Conservation (phyloP, 1,140 invertebrate genomes). For the Eupristina koningsbergeri region DNA sequence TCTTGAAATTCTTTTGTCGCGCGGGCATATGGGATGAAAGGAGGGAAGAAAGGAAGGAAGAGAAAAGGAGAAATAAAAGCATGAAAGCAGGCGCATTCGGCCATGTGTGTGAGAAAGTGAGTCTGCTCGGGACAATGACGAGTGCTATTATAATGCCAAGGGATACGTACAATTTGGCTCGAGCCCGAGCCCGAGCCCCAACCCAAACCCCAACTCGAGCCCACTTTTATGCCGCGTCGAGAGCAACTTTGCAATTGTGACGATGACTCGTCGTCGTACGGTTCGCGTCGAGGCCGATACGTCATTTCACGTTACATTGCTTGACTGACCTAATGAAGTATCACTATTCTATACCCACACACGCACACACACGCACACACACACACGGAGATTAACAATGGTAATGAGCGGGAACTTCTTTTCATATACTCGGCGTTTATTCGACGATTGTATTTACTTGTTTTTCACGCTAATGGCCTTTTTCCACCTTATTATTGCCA, state of each 20-base stretch:
- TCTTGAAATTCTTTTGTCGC: conserved; percentile 41
- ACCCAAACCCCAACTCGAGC: too few relatives aligned
- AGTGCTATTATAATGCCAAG: conserved; percentile 14
- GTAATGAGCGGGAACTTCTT: too few relatives aligned
- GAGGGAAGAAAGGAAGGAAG: background rate
- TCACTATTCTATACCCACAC: background rate
- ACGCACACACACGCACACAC: background rate
- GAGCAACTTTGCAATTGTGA: conserved; percentile 43
- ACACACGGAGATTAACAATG: too few relatives aligned
- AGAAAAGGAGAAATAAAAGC: too few relatives aligned
- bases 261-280: background rate
- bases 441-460: too few relatives aligned
- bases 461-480: background rate
- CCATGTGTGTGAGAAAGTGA: background rate
- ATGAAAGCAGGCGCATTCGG: too few relatives aligned
- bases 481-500: too few relatives aligned
- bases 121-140: conserved; percentile 31
- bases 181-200: too few relatives aligned
- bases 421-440: too few relatives aligned
- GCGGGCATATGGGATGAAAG: background rate
- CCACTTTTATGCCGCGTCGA: background rate
- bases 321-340: conserved; percentile 22
- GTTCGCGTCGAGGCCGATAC: background rate
- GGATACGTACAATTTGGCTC: conserved; percentile 30
- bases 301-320: conserved; percentile 30